Evolutionary conservation across 2,888 invertebrate genomes (phyloP), one percentile per base, ranked within the genome.

Genomic region (Marasmarcha lunaedactyla): DNA sequence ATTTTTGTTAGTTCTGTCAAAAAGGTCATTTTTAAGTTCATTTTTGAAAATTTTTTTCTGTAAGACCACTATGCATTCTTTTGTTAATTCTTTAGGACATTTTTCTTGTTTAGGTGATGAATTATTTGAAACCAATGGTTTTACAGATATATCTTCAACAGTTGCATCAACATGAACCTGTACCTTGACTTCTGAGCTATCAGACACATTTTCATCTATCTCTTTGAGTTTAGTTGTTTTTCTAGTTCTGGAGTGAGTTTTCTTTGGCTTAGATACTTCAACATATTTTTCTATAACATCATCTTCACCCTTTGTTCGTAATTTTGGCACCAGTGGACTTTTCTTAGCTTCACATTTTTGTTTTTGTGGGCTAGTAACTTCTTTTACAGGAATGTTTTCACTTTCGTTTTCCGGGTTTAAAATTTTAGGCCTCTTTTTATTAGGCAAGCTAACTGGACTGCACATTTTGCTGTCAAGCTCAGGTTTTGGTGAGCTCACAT

Each of bases 11-110:
- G 51, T 49, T 26, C 42, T 41, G 37, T 49, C 46, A 3, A 13
- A 6, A 15, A 42, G 41, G 20, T 38, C 14, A 40, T n/a, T 25
- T 25, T 37, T 15, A 39, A 33, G 15, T 25, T 41, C 40, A 14
- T 49, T 62, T 42, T 68, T 76, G 35, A 71, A 66, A 46, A 79
- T 57, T 48, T 73, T 74, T 42, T 68, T 78, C 46, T 81, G 78
- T 49, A 83, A 65, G 2, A 81, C 70, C 39, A 79, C 73, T 42
- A 79, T 57, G 46, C 81, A 83, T 59, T 81, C 73, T 51, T 73
- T 78, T n/a, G 63, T 64, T 2, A 83, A 54, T 26, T 78, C 68
- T 50, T 71, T 73, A 2, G 81, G 81, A 46, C 63, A 65, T 44
- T 47, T 66, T 10, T 30, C 6, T 30, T n/a, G 4, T 30, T 2